Conservation (phyloP, 2,797 vertebrate species). For the Danio choprae region DNA sequence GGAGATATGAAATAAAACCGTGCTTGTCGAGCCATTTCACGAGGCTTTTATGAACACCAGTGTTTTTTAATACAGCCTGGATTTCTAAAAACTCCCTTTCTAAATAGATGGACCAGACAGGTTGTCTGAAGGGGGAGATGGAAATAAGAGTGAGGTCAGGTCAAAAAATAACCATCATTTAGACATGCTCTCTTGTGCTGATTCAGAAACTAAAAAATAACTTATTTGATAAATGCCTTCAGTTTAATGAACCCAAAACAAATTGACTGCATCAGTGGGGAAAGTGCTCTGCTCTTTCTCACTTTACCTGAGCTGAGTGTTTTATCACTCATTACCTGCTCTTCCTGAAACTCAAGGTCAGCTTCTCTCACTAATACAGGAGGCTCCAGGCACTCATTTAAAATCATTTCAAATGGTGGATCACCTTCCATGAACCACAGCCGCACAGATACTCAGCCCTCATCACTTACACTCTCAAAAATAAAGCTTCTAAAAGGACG, state of each 20-base stretch:
- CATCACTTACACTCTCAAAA: neutral
- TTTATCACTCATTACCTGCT: slow-evolving; percentile 27
- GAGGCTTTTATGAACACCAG: neutral
- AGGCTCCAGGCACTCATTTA: slow-evolving; percentile 11
- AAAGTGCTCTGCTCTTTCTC: slow-evolving; percentile 12
- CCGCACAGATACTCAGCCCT: neutral
- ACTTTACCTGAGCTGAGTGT: slow-evolving; percentile 19
- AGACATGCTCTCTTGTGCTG: neutral
- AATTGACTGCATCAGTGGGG: slow-evolving; percentile 9
- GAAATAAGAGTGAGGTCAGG: neutral
- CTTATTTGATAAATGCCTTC: slow-evolving; percentile 6
- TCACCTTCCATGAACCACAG: slow-evolving; percentile 13
- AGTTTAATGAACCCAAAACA: slow-evolving; percentile 30
- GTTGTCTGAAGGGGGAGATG: neutral
- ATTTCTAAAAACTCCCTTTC: neutral
- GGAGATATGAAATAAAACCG: neutral
- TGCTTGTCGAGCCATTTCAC: neutral
- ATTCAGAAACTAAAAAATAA: neutral
- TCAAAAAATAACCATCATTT: neutral
- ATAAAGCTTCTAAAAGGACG: too few relatives aligned
- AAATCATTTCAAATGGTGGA: neutral
- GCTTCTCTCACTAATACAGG: slow-evolving; percentile 5
- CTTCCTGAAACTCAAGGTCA: slow-evolving; percentile 24
- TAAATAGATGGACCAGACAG: neutral
- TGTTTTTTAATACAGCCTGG: neutral